Conservation (phyloP, 2,888 invertebrate genomes). For the Mellilla xanthometata region DNA sequence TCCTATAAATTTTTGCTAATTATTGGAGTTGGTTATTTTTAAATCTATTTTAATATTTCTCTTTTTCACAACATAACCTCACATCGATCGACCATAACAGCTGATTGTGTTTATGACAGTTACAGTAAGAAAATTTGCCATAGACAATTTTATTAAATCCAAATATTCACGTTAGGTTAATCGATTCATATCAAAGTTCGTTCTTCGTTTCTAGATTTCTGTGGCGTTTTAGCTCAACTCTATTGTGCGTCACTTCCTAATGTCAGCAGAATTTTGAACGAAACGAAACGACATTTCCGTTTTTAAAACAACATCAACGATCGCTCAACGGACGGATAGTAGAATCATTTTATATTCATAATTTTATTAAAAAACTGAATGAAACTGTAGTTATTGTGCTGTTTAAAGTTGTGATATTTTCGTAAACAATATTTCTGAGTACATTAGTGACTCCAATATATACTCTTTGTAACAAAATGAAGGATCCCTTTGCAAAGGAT, state of each 20-base stretch:
- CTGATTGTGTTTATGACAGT: background rate
- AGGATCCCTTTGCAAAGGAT: constrained; percentile 71
- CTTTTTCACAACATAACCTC: constrained; percentile 9
- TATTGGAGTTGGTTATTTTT: background rate
- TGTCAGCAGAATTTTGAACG: background rate
- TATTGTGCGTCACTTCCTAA: constrained; percentile 13
- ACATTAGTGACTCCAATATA: background rate
- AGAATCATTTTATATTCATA: constrained; percentile 39
- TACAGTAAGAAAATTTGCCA: no score
- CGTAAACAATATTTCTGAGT: constrained; percentile 6
- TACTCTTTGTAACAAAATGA: constrained; percentile 48
- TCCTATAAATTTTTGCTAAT: background rate
- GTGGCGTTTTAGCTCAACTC: no score
- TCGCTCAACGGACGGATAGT: constrained; percentile 45
- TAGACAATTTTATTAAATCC: no score
- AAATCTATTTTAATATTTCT: background rate
- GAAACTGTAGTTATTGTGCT: constrained; percentile 33
- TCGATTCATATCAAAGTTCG: no score
- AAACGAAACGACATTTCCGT: constrained; percentile 8
- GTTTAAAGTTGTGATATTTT: constrained; percentile 11
- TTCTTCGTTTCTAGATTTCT: no score
- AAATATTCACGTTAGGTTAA: no score
- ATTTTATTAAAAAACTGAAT: constrained; percentile 41
- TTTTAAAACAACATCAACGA: constrained; percentile 35
- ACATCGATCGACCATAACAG: background rate